A percentile compares a stretch with the other conserved stretches of the same genome.
These are phyloP conservation scores for Lymantria dispar DNA, from an alignment of 2,888 invertebrate species.

Conservation along the genomic window DNA sequence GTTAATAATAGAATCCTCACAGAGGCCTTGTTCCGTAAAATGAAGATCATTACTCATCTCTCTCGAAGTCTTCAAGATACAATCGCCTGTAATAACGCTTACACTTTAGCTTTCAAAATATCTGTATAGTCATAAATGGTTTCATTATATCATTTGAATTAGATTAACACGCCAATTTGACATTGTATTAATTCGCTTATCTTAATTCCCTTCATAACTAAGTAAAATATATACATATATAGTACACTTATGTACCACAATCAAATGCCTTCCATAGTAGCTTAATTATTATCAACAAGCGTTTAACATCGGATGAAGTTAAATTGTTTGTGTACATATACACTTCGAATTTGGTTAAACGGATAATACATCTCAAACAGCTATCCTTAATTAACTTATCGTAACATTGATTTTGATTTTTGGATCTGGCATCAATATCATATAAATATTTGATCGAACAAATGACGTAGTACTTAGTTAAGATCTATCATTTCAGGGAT, in stretches of 20 bases:
- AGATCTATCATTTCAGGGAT: too few relatives aligned
- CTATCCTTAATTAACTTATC: too few relatives aligned
- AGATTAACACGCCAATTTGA: constrained; percentile 10
- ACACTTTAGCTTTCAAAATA: constrained; percentile 41
- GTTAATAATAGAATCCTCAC: not conserved
- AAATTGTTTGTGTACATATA: not conserved
- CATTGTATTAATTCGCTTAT: constrained; percentile 16
- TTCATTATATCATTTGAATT: constrained; percentile 40
- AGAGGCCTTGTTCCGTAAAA: constrained; percentile 27
- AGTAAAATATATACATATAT: not conserved
- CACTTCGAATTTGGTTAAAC: not conserved
- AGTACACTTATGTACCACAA: not conserved
- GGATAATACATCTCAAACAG: too few relatives aligned
- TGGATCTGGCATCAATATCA: too few relatives aligned
- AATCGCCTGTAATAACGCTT: constrained; percentile 54
- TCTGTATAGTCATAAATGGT: constrained; percentile 41
- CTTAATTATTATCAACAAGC: constrained; percentile 2
- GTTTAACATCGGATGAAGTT: constrained; percentile 2
- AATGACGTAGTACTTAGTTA: too few relatives aligned
- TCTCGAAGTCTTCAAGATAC: constrained; percentile 39
- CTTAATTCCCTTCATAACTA: not conserved
- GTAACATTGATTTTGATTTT: too few relatives aligned
- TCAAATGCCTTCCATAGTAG: not conserved
- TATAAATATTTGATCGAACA: too few relatives aligned
- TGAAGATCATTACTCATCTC: constrained; percentile 40